These are phyloP conservation scores for Coboldia fuscipes DNA, from an alignment of 1,140 invertebrate genomes.

Conservation along the genomic window DNA sequence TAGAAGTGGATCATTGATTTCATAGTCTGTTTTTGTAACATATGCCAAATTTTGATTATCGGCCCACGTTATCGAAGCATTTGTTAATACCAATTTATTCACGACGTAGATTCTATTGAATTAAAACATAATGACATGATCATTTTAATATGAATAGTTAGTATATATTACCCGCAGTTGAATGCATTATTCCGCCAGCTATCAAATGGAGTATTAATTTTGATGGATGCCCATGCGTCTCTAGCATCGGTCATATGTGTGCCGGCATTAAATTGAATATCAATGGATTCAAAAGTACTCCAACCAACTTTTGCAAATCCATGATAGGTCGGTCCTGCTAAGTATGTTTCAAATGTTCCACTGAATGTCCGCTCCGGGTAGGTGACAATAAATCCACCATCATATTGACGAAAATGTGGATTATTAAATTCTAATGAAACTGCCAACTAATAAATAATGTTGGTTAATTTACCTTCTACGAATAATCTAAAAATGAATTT, in stretches of 20 bases:
- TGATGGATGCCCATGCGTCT: conserved; percentile 23
- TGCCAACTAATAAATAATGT: conserved; percentile 7
- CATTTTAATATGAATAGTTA: no score
- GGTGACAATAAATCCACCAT: conserved; percentile 33
- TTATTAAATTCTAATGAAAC: conserved; percentile 15
- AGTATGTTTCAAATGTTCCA: conserved; percentile 30
- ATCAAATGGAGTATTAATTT: conserved; percentile 44
- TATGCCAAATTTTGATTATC: conserved; percentile 28
- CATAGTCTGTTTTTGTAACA: conserved; percentile 26
- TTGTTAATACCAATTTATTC: conserved; percentile 14
- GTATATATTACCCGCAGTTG: no score
- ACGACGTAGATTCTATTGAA: conserved; percentile 13
- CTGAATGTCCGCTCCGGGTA: conserved; percentile 50
- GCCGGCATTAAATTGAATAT: conserved; percentile 23
- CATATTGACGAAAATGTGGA: conserved; percentile 30
- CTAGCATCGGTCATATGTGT: conserved; percentile 6
- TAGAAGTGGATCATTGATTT: conserved; percentile 13
- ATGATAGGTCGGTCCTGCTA: conserved; percentile 21
- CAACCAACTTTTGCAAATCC: conserved; percentile 27
- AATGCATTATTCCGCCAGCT: conserved; percentile 48
- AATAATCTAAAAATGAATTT: conserved; percentile 26
- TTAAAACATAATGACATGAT: no score
- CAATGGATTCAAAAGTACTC: conserved; percentile 27
- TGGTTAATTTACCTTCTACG: neutral
- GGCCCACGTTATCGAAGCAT: conserved; percentile 28